A percentile compares a stretch with the other conserved stretches of the same genome.
Conservation (phyloP, 2,888 invertebrate species). For the Itoplectis maculator region DNA sequence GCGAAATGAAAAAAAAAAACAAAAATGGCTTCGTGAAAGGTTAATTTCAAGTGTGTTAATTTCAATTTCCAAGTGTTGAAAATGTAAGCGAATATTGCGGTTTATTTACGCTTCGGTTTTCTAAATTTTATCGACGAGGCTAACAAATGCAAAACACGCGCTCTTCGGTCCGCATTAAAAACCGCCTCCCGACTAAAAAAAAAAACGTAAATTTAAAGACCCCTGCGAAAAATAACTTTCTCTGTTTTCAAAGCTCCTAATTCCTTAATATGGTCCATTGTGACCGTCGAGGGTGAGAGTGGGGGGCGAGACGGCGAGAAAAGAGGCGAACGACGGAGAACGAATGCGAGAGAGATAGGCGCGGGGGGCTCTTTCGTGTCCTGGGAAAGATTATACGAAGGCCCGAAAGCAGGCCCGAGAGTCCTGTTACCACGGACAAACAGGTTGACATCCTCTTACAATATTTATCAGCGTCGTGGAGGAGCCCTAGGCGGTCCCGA, state of each 20-base stretch:
- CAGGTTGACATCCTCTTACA: constrained; percentile 75
- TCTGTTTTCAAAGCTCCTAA: background rate
- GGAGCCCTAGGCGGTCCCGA: constrained; percentile 15
- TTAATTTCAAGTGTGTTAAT: background rate
- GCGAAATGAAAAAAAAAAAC: background rate
- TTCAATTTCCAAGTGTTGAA: too few species aligned
- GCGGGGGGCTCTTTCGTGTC: constrained; percentile 51
- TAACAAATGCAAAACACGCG: too few species aligned
- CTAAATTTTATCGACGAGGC: too few species aligned
- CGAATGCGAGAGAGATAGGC: constrained; percentile 49
- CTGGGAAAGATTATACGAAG: constrained; percentile 68
- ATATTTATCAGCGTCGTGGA: constrained; percentile 71
- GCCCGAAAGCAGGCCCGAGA: constrained; percentile 44
- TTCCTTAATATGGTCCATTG: constrained; percentile 10
- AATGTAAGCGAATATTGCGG: too few species aligned
- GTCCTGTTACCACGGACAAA: constrained; percentile 72
- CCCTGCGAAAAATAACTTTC: background rate
- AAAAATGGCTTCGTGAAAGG: background rate
- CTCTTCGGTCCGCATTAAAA: too few species aligned
- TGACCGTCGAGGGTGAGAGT: background rate
- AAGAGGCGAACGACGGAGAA: constrained; percentile 1
- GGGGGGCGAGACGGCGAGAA: background rate
- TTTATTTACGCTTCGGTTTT: too few species aligned
- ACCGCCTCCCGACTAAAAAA: too few species aligned
- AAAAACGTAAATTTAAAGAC: background rate